Percentiles rank a stretch among this genome's conserved stretches.
Evolutionary conservation across 2,113 vertebrate species (phyloP).

Genomic region (Xiphorhynchus elegans): DNA sequence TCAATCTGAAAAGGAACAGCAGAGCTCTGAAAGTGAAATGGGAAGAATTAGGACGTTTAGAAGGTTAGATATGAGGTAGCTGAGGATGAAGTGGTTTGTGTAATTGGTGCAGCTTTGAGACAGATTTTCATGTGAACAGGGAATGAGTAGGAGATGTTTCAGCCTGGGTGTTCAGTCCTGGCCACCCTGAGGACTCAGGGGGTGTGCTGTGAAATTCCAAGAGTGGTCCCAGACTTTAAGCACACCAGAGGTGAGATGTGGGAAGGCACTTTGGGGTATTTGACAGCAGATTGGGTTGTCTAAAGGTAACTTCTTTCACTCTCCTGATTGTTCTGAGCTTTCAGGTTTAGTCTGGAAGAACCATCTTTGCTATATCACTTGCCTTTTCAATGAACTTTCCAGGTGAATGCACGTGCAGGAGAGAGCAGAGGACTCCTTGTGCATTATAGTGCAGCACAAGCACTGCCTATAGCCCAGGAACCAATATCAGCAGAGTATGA

Average conservation of each 20-base stretch:
- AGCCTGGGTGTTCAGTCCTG: background rate
- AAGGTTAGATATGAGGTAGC: background rate
- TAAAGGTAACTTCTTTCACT: background rate
- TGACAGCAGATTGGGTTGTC: background rate
- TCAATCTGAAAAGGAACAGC: background rate
- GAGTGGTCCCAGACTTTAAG: background rate
- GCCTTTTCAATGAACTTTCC: constrained; percentile 45
- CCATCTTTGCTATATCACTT: background rate
- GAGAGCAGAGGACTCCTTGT: background rate
- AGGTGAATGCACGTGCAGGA: background rate
- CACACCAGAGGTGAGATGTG: background rate
- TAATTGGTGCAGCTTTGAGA: background rate
- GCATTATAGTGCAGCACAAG: constrained; percentile 3
- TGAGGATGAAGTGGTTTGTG: background rate
- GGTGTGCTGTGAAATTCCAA: background rate
- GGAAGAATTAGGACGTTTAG: background rate
- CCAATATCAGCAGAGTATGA: constrained; percentile 8
- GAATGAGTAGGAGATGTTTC: background rate
- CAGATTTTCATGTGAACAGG: background rate
- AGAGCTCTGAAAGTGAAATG: background rate
- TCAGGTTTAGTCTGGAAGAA: background rate
- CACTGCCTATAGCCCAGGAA: background rate
- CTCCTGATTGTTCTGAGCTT: background rate
- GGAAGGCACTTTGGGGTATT: background rate
- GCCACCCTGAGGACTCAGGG: background rate